A percentile compares a stretch with the other conserved stretches of the same genome.
These are phyloP conservation scores for Elgonia sp. DNA, from an alignment of 2,888 invertebrate genomes.

Conservation along the genomic window DNA sequence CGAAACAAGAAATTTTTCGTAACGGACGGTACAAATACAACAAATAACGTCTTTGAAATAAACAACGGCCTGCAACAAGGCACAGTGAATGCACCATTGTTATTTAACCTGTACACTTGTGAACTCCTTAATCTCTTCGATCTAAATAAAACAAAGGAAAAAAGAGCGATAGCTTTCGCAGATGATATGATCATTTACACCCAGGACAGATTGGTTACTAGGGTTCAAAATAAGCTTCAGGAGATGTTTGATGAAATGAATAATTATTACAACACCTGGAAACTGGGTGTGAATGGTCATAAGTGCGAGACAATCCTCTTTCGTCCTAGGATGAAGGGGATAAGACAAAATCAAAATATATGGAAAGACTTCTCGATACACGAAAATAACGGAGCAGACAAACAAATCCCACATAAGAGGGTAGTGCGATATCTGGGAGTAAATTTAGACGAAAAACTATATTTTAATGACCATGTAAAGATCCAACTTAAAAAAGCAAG, in stretches of 20 bases:
- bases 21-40: not conserved
- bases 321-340: not conserved
- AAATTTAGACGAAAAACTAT: constrained; percentile 15
- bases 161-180: not conserved
- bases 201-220: not conserved
- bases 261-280: not conserved
- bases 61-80: constrained; percentile 28
- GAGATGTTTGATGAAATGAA: not conserved
- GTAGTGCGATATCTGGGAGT: constrained; percentile 21
- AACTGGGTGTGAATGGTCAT: not conserved
- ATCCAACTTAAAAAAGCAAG: not conserved
- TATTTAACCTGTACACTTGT: constrained; percentile 3
- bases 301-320: constrained; percentile 26
- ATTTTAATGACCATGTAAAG: constrained; percentile 4
- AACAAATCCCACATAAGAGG: constrained; percentile 5
- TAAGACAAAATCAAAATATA: not conserved
- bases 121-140: not conserved
- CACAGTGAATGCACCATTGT: not conserved
- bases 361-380: not conserved
- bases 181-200: not conserved
- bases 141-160: not conserved
- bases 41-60: not conserved
- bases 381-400: not conserved
- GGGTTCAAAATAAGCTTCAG: not conserved
- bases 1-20: not conserved